These are phyloP conservation scores for Ceraclea dissimilis DNA, from an alignment of 2,888 invertebrate genomes.

Conservation along the genomic window DNA sequence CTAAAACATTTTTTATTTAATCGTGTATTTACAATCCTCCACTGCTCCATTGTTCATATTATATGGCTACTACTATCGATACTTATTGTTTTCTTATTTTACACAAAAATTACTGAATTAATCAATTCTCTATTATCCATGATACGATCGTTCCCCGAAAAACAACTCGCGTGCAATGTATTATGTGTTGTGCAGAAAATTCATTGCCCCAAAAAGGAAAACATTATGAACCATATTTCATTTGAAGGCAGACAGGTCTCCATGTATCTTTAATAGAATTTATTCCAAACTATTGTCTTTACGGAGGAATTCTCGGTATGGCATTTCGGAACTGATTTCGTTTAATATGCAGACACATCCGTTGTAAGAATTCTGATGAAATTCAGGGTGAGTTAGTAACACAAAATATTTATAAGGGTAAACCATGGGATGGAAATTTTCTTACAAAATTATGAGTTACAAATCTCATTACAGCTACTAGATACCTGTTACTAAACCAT, in stretches of 20 bases:
- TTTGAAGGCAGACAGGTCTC: not conserved
- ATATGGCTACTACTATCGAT: too few species aligned
- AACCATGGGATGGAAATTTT: too few species aligned
- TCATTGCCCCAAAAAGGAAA: not conserved
- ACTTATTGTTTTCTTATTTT: too few species aligned
- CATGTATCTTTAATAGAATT: not conserved
- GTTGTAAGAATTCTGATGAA: not conserved
- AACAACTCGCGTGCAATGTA: constrained; percentile 1
- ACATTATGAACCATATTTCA: not conserved
- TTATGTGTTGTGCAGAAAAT: not conserved
- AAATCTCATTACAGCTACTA: too few species aligned
- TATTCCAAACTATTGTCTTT: not conserved
- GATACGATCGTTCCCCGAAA: constrained; percentile 8
- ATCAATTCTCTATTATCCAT: constrained; percentile 9
- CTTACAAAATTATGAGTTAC: too few species aligned
- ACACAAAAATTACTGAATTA: constrained; percentile 1
- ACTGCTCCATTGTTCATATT: too few species aligned
- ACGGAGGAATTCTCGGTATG: not conserved
- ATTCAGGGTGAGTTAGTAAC: not conserved
- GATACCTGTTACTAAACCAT: too few species aligned
- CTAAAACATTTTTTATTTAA: too few species aligned
- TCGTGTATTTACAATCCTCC: too few species aligned
- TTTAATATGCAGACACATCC: not conserved
- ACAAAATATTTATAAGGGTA: too few species aligned
- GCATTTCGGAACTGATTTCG: not conserved